A percentile compares a stretch with the other conserved stretches of the same genome.
Conservation (phyloP, 2,888 invertebrate genomes). For the Hyalella azteca region DNA sequence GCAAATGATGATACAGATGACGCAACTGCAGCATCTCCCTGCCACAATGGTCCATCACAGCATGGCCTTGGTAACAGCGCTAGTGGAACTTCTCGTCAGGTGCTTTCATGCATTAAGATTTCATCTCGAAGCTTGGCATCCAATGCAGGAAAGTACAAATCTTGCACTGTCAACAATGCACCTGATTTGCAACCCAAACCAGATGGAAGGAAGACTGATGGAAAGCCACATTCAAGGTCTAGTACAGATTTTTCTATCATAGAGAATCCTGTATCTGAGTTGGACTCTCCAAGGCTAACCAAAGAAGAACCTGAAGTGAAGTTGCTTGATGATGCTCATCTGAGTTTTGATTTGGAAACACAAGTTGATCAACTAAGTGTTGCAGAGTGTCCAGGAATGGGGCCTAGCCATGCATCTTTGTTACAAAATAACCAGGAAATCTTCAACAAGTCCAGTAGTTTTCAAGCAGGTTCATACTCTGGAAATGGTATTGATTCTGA, state of each 20-base stretch:
- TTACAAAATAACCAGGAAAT: too few relatives aligned
- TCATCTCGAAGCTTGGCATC: neutral
- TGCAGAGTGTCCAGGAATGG: too few relatives aligned
- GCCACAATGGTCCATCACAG: neutral
- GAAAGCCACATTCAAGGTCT: neutral
- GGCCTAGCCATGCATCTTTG: too few relatives aligned
- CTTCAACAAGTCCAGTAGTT: too few relatives aligned
- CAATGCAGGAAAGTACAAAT: conserved; percentile 17
- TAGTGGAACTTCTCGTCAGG: neutral
- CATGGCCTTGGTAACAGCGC: neutral
- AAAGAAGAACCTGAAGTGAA: conserved; percentile 15
- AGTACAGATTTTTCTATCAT: conserved; percentile 11
- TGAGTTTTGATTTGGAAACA: neutral
- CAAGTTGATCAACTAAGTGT: neutral
- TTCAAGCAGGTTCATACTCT: too few relatives aligned
- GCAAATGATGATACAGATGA: neutral
- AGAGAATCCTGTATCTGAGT: conserved; percentile 28
- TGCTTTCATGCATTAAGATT: conserved; percentile 18
- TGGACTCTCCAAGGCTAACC: neutral
- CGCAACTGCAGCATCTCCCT: neutral
- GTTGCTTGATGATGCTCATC: too few relatives aligned
- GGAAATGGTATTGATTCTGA: too few relatives aligned
- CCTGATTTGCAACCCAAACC: neutral
- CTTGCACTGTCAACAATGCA: neutral
- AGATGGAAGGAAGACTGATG: neutral